Conservation (phyloP, 1,140 invertebrate species). For the Steinernema feltiae region DNA sequence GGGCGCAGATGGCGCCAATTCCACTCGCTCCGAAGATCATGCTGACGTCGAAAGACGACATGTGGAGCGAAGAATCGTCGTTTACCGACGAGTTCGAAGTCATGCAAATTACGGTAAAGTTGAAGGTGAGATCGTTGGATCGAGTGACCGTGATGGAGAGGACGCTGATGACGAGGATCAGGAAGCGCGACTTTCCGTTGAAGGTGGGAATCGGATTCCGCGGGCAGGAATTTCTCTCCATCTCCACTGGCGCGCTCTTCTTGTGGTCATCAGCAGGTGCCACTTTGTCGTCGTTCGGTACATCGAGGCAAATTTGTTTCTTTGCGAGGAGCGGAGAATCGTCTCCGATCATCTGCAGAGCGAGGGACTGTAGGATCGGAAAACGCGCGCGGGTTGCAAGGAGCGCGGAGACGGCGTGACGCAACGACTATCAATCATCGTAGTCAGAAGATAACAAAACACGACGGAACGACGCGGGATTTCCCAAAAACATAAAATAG, state of each 20-base stretch:
- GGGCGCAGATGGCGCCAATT: slow-evolving; percentile 21
- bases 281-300: neutral
- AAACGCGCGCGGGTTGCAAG: no score
- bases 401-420: no score
- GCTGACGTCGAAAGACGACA: slow-evolving; percentile 11
- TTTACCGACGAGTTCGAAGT: slow-evolving; percentile 14
- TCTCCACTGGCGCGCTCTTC: no score
- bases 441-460: no score
- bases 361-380: neutral
- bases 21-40: slow-evolving; percentile 23
- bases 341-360: neutral
- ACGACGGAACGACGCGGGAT: no score
- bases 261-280: neutral
- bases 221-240: neutral
- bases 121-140: slow-evolving; percentile 25
- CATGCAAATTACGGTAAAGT: slow-evolving; percentile 27
- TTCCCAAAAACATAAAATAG: neutral
- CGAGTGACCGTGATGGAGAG: slow-evolving; percentile 16
- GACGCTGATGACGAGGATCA: neutral
- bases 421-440: no score
- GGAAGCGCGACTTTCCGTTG: neutral
- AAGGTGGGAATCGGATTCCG: neutral
- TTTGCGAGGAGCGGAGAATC: neutral
- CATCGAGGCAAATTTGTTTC: neutral
- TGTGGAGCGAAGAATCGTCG: slow-evolving; percentile 8